Percentiles rank a stretch among this genome's conserved stretches.
Conservation (phyloP, 2,113 vertebrate species). For the Hippopotamus amphibius region DNA sequence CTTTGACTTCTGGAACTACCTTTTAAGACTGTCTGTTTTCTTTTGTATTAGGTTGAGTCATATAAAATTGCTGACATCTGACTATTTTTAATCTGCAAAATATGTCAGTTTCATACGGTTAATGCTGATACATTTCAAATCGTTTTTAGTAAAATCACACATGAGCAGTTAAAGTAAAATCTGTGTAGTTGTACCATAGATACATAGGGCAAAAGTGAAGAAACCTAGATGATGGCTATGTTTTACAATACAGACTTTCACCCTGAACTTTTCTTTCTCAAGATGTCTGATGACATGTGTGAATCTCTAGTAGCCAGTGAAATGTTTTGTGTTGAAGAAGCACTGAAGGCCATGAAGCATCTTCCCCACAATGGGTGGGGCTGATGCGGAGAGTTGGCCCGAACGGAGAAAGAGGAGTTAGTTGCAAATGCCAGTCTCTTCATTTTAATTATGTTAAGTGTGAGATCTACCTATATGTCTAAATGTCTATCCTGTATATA, state of each 20-base stretch:
- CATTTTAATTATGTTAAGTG: neutral
- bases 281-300: neutral
- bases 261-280: neutral
- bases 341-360: accelerated
- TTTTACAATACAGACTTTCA: neutral
- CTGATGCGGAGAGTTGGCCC: too few relatives aligned
- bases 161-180: neutral
- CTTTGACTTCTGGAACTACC: neutral
- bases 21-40: neutral
- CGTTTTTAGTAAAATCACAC: neutral
- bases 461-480: neutral
- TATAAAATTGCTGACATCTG: neutral
- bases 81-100: neutral
- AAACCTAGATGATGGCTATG: neutral
- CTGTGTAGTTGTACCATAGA: neutral
- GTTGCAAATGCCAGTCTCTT: neutral
- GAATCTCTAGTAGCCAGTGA: neutral
- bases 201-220: neutral
- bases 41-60: neutral
- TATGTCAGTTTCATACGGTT: neutral
- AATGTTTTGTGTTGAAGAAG: neutral
- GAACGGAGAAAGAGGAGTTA: neutral
- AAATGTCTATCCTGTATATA: neutral
- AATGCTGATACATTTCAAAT: neutral
- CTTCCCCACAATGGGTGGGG: neutral